These are phyloP conservation scores for Coryphaenoides rupestris DNA, from an alignment of 2,113 vertebrate species.

Conservation along the genomic window DNA sequence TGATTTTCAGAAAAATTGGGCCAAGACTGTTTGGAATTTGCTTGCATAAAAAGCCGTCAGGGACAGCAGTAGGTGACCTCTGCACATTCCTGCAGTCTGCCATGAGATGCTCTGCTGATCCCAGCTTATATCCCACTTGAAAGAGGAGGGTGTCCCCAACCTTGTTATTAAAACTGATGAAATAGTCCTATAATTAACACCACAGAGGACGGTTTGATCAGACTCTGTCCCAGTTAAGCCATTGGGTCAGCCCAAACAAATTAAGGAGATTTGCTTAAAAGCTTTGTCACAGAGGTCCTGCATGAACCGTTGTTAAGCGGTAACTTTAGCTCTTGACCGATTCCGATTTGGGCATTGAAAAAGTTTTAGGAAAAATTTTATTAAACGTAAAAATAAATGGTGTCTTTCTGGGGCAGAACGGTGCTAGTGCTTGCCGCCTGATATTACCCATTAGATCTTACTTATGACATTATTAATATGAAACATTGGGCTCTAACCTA, in stretches of 20 bases:
- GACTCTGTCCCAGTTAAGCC: conserved; percentile 68
- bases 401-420: no score
- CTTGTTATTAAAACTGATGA: conserved; percentile 59
- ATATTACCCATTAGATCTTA: no score
- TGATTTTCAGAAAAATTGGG: background rate
- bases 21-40: no score
- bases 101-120: conserved; percentile 17
- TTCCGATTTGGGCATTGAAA: no score
- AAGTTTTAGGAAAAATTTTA: no score
- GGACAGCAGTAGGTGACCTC: conserved; percentile 30
- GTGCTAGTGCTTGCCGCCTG: no score
- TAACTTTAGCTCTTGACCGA: conserved; percentile 40
- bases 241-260: conserved; percentile 63
- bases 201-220: conserved; percentile 55
- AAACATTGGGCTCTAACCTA: no score
- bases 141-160: conserved; percentile 22
- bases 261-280: conserved; percentile 67
- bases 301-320: no score
- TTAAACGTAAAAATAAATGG: no score
- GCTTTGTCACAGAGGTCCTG: conserved; percentile 46
- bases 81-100: conserved; percentile 36
- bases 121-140: conserved; percentile 28
- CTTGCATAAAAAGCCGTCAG: no score
- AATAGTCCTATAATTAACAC: conserved; percentile 65
- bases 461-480: no score